These are phyloP conservation scores for Phoxinus dragarum DNA, from an alignment of 2,797 vertebrate species.

Conservation along the genomic window DNA sequence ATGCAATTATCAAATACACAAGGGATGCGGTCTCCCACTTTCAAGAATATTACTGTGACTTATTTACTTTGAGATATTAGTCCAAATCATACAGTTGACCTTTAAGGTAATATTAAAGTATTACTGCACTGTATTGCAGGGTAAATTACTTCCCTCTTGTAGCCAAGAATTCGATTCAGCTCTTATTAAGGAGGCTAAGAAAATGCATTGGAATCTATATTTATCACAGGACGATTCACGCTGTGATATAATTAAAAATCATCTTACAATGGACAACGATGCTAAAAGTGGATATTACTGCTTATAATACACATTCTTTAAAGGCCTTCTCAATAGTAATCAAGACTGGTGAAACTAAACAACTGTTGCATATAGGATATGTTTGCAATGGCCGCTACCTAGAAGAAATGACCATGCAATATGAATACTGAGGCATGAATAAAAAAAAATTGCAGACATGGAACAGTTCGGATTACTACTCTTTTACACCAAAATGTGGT, in stretches of 20 bases:
- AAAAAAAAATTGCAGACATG: not conserved
- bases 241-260: conserved; percentile 52
- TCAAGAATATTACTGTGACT: conserved; percentile 69
- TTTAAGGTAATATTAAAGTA: conserved; percentile 81
- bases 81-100: conserved; percentile 78
- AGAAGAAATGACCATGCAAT: not conserved
- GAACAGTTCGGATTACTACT: not conserved
- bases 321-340: not conserved
- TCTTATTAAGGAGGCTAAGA: conserved; percentile 75
- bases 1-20: conserved; percentile 69
- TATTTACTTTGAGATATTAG: conserved; percentile 82
- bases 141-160: conserved; percentile 67
- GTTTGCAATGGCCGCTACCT: not conserved
- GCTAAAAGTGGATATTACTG: conserved; percentile 4
- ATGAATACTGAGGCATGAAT: not conserved
- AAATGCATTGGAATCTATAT: conserved; percentile 60
- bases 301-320: not conserved
- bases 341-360: not conserved
- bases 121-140: conserved; percentile 67
- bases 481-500: not conserved
- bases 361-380: conserved; percentile 1
- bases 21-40: conserved; percentile 71
- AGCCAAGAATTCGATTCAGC: conserved; percentile 67
- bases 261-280: conserved; percentile 51
- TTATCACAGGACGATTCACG: conserved; percentile 55